A percentile compares a stretch with the other conserved stretches of the same genome.
Evolutionary conservation across 2,113 vertebrate genomes (phyloP).

Genomic region (Galbula dea): DNA sequence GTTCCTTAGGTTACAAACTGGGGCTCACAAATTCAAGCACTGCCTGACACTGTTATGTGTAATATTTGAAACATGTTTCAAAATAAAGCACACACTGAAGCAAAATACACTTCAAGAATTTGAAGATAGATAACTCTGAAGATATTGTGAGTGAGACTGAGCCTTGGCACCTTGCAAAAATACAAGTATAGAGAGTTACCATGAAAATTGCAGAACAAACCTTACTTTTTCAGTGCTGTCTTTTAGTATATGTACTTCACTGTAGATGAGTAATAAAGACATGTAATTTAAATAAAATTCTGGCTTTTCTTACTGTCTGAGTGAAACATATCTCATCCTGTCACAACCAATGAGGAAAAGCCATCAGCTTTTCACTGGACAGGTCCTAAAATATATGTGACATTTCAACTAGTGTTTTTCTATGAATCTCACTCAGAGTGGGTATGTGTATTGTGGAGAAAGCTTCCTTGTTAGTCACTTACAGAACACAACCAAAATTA

Average conservation of each 20-base stretch:
- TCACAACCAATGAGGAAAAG: not conserved
- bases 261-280: not conserved
- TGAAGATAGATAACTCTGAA: not conserved
- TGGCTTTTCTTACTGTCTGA: not conserved
- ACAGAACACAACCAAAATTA: not conserved
- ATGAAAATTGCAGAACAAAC: not conserved
- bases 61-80: not conserved
- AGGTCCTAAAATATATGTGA: constrained; percentile 9
- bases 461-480: not conserved
- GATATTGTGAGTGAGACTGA: not conserved
- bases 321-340: not conserved
- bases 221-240: not conserved
- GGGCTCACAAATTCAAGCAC: not conserved
- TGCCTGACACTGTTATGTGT: not conserved
- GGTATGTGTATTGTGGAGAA: not conserved
- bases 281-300: constrained; percentile 12
- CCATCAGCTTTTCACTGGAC: not conserved
- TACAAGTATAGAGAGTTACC: not conserved
- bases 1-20: not conserved
- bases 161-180: not conserved
- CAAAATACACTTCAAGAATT: not conserved
- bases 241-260: not conserved
- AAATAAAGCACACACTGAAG: not conserved
- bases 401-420: not conserved
- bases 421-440: not conserved